Evolutionary conservation across 2,113 vertebrate species (phyloP).

Genomic region (Bambusicola thoracicus): DNA sequence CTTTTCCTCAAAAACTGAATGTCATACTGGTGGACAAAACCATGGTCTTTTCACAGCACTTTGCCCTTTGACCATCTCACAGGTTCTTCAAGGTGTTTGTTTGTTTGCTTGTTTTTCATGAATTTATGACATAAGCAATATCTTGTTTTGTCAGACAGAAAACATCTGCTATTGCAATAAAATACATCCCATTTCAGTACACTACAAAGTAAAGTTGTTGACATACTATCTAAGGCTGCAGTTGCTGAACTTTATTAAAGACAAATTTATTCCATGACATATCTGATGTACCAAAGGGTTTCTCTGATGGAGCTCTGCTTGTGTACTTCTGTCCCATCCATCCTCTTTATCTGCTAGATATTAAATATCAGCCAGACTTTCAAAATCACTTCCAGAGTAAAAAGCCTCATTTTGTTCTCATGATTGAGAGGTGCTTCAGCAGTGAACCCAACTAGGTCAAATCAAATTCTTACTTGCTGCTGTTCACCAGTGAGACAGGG

Average conservation of each 20-base stretch:
- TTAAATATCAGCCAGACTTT: not conserved
- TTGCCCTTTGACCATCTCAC: not conserved
- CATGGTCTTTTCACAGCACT: not conserved
- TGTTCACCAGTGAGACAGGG: not conserved
- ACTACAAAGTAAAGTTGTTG: not conserved
- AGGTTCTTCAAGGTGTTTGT: not conserved
- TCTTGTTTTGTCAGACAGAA: not conserved
- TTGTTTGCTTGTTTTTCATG: not conserved
- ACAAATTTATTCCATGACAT: not conserved
- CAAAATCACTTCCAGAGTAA: not conserved
- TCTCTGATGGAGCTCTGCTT: not conserved
- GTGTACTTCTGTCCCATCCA: not conserved
- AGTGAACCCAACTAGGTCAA: not conserved
- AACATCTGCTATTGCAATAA: not conserved
- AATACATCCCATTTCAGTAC: not conserved
- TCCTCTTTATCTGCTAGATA: not conserved
- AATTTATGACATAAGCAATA: not conserved
- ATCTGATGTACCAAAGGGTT: not conserved
- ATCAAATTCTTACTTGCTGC: not conserved
- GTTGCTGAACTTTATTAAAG: not conserved
- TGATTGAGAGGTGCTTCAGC: not conserved
- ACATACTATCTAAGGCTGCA: not conserved
- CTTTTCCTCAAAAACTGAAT: not conserved
- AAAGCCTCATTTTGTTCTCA: not conserved
- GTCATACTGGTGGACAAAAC: not conserved